Evolutionary conservation across 2,113 vertebrate genomes (phyloP).

Genomic region (Grallaria varia): DNA sequence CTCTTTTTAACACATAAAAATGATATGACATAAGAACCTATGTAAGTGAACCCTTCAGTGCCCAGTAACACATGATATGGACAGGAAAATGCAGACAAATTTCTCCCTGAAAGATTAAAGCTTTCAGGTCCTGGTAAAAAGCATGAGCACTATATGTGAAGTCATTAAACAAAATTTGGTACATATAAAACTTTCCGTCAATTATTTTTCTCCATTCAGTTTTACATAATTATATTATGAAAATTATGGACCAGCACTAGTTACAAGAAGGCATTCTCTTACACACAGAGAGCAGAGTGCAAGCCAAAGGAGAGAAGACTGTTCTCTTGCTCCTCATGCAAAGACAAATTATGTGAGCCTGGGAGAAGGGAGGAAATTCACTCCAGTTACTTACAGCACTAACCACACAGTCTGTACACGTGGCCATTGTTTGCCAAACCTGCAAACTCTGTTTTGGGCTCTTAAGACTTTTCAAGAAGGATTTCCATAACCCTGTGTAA

Average conservation of each 20-base stretch:
- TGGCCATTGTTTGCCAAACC: fast-evolving
- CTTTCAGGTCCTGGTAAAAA: not conserved
- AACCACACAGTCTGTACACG: not conserved
- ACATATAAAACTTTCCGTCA: not conserved
- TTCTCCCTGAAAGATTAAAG: not conserved
- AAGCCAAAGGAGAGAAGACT: not conserved
- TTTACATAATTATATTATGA: not conserved
- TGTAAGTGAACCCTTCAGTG: not conserved
- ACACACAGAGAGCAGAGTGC: not conserved
- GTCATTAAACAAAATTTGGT: not conserved
- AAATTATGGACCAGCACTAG: not conserved
- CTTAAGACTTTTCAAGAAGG: not conserved
- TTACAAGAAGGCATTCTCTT: not conserved
- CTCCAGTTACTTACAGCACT: not conserved
- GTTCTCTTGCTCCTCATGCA: not conserved
- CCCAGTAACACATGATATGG: fast-evolving
- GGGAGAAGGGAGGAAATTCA: not conserved
- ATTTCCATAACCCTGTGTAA: not conserved
- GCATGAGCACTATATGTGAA: not conserved
- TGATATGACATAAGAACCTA: not conserved
- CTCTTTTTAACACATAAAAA: not conserved
- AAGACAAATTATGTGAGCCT: not conserved
- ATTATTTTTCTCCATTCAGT: not conserved
- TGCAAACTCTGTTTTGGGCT: not conserved
- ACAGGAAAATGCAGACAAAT: not conserved